A percentile compares a stretch with the other conserved stretches of the same genome.
Evolutionary conservation across 2,888 invertebrate genomes (phyloP).

Genomic region (Phortica okadai): DNA sequence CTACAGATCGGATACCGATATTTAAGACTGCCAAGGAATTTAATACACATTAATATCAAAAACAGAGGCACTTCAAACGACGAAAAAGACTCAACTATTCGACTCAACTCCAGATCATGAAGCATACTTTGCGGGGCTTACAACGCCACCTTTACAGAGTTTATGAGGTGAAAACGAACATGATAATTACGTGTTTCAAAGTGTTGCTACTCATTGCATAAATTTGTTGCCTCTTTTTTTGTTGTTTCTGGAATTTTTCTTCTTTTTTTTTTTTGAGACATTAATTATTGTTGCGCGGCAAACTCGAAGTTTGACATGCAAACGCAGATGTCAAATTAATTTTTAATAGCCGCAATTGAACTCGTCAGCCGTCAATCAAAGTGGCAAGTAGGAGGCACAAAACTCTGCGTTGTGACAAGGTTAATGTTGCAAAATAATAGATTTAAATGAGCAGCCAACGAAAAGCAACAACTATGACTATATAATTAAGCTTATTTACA

Average conservation of each 20-base stretch:
- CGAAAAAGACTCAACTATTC: no score
- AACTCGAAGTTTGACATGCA: constrained; percentile 58
- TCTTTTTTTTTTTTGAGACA: neutral
- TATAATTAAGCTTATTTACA: constrained; percentile 59
- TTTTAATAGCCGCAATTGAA: constrained; percentile 59
- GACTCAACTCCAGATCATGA: no score
- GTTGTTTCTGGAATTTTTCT: neutral
- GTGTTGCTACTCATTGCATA: constrained; percentile 53
- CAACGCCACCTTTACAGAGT: no score
- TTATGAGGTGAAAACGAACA: no score
- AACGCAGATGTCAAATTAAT: constrained; percentile 70
- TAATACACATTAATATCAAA: no score
- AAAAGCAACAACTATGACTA: constrained; percentile 28
- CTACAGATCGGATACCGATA: no score
- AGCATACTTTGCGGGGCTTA: no score
- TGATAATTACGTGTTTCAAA: neutral
- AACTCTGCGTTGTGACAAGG: constrained; percentile 39
- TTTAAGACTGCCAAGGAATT: no score
- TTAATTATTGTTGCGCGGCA: constrained; percentile 19
- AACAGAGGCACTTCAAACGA: no score
- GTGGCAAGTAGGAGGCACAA: neutral
- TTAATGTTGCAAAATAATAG: constrained; percentile 69
- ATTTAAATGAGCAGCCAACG: constrained; percentile 63
- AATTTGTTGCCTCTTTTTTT: constrained; percentile 35
- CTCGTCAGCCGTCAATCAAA: constrained; percentile 17